Base-by-base conservation (phyloP, 1,140 invertebrate genomes). In the Leptoteleia sp. region DNA sequence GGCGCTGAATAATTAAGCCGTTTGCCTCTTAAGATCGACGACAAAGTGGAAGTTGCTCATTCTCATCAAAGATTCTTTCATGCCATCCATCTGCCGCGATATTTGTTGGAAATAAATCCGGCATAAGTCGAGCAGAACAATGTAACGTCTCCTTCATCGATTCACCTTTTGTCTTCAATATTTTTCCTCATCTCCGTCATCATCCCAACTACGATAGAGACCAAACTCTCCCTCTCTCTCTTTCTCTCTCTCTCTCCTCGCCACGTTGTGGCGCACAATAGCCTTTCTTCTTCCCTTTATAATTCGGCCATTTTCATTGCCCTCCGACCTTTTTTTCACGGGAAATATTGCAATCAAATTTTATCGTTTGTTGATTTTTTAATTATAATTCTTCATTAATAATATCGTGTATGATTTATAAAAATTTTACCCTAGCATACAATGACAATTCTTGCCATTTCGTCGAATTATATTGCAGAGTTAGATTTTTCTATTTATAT, bases 11-110 rank as follows among this genome's bases (percentile, higher is more conserved):
- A 68, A 68, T 68, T 68, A 68, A 68, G 64, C 64, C 64, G 40
- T 68, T 68, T 68, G 42, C 50, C 31, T 55, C 64, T 68, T 47
- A 45, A 55, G 64, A 68, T 68, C 50, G 40, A 68, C 40, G 31
- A 55, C 50, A 68, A 68, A 68, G 64, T 68, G 45, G 45, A 48
- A 54, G 38, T 67, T 45, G 62, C 50, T 55, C 64, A 47, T 38
- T 68, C 64, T 47, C 64, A 57, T 68, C 64, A 47, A 55, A 68
- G 64, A 68, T 55, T 68, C 64, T 68, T 68, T 68, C 50, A 55
- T 45, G 12, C 29, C 33, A 55, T 33, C 50, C 33, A 68, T 55
- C 64, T 43, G 45, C 48, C 38, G 22, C 16, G 61, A 65, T 65
- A 65, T 65, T 65, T 65, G 61, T 65, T 65, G 43, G 48, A 65